A percentile compares a stretch with the other conserved stretches of the same genome.
Evolutionary conservation across 2,797 vertebrate genomes (phyloP).

Genomic region (Synanceia verrucosa): DNA sequence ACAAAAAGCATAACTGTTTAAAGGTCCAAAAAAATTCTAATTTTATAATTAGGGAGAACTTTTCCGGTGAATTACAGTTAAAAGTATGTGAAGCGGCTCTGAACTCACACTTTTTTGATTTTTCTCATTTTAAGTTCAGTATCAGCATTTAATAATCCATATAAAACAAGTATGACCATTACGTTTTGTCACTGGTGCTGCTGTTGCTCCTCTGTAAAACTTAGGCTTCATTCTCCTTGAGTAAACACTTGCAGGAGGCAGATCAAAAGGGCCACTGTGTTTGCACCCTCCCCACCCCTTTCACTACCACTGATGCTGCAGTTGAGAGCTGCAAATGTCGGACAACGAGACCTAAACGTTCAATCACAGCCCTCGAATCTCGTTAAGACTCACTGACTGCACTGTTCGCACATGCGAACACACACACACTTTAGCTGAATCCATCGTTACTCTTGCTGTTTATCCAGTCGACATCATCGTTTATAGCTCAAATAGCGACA

Average conservation of each 20-base stretch:
- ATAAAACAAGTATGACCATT: background rate
- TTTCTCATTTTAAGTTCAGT: too few relatives aligned
- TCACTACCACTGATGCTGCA: conserved; percentile 4
- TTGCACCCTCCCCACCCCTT: conserved; percentile 8
- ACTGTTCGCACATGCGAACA: conserved; percentile 29
- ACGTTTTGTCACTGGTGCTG: background rate
- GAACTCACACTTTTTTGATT: too few relatives aligned
- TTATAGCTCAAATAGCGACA: background rate
- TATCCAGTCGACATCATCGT: background rate
- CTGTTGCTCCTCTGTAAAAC: background rate
- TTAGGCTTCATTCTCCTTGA: conserved; percentile 16
- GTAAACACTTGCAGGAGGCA: conserved; percentile 10
- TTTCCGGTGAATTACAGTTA: background rate
- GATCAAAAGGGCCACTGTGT: conserved; percentile 28
- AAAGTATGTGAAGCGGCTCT: background rate
- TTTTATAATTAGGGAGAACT: background rate
- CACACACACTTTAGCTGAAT: conserved; percentile 1
- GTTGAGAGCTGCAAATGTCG: conserved; percentile 29
- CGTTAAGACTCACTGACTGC: conserved; percentile 35
- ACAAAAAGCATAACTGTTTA: background rate
- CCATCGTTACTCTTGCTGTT: background rate
- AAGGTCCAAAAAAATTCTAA: background rate
- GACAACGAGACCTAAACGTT: conserved; percentile 29
- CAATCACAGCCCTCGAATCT: conserved; percentile 41
- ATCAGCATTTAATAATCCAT: background rate